Evolutionary conservation across 2,888 invertebrate genomes (phyloP).

Genomic region (Zygaena filipendulae): DNA sequence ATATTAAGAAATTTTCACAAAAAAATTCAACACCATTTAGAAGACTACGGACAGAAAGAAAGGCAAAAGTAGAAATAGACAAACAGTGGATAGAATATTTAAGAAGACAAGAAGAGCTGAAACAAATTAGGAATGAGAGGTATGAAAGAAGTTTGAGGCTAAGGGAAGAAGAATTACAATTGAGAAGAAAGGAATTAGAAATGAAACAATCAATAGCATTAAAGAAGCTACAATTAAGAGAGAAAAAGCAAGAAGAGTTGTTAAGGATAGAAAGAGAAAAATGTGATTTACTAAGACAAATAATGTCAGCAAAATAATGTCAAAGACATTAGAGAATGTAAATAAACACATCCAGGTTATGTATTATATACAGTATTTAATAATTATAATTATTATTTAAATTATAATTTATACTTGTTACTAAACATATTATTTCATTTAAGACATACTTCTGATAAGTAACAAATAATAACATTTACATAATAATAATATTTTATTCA

Average conservation of each 20-base stretch:
- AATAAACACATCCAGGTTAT: too few species aligned
- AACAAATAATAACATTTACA: too few species aligned
- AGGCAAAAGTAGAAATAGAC: constrained; percentile 41
- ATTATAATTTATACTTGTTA: too few species aligned
- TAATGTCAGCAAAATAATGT: too few species aligned
- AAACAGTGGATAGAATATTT: constrained; percentile 46
- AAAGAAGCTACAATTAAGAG: constrained; percentile 37
- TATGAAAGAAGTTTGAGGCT: constrained; percentile 37
- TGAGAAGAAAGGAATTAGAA: constrained; percentile 39
- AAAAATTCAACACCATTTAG: constrained; percentile 32
- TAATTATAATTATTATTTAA: too few species aligned
- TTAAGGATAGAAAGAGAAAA: constrained; percentile 43
- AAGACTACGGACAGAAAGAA: constrained; percentile 35
- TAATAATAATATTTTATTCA: too few species aligned
- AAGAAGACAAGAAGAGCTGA: constrained; percentile 38
- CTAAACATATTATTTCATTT: too few species aligned
- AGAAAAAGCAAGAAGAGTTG: constrained; percentile 42
- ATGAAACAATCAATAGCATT: constrained; percentile 40
- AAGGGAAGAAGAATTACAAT: constrained; percentile 38
- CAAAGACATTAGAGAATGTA: too few species aligned
- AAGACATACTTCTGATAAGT: too few species aligned
- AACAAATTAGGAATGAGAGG: constrained; percentile 34
- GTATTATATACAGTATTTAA: too few species aligned
- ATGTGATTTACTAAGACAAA: constrained; percentile 34
- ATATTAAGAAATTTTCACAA: constrained; percentile 14